Base-by-base conservation (phyloP, 1,140 invertebrate genomes). In the Anastrepha obliqua region DNA sequence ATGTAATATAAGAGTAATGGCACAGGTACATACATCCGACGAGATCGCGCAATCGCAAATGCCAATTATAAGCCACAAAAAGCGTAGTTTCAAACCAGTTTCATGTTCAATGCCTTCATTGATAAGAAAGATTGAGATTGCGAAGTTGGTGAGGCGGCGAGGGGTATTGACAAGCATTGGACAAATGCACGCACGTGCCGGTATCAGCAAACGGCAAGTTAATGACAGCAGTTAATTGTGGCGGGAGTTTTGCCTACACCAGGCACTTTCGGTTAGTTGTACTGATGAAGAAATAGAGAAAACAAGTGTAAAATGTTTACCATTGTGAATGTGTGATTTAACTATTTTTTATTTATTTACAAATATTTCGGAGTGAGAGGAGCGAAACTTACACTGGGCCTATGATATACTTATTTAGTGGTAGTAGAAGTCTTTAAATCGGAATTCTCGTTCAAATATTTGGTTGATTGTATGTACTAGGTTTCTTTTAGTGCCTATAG, bases 401-500 rank as follows among this genome's bases (percentile, higher is more conserved):
- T 17, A 3, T 60, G 4, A 9, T 17, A 17, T 60, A 60, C 11
- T 9, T 60, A 20, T 29, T 62, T 17, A 20, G 11, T 42, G 67
- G 15, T 42, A 15, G 15, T 8, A 74, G 17, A 11, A 42, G 67
- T 74, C 42, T 44, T 44, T 39, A 74, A 44, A 7, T 74, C 42
- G 67, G 67, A 47, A 74, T 74, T 67, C 11, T 67, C 29, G 29
- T 67, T 67, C 15, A 67, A 67, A 67, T 67, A 67, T 67, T 67
- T 42, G 29, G 20, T 42, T 9, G 39, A 67, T 20, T 29, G 29
- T 29, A 29, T 29, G 29, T 29, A 29, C 29, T 29, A 29, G 29
- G 29, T 29, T 29, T 29, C 29, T 74, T 74, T 47, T 6, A 74
- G 70, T 47, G 42, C 70, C 47, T 74, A 42, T 47, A n/a, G 6